These are phyloP conservation scores for Taenaris catops DNA, from an alignment of 2,888 invertebrate genomes.

Conservation along the genomic window DNA sequence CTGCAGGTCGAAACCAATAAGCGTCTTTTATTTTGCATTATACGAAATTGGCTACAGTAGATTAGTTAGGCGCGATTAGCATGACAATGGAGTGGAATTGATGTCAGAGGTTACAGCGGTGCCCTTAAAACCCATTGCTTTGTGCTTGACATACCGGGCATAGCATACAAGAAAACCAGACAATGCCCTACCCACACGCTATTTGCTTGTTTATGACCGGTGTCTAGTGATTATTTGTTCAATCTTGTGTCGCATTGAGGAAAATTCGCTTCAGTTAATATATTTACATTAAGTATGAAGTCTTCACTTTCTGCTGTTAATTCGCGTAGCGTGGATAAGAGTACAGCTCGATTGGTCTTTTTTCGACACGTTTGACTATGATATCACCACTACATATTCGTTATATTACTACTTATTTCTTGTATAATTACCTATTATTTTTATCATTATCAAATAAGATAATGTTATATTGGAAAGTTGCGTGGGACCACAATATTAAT, in stretches of 20 bases:
- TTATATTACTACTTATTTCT: no score
- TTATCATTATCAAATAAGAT: no score
- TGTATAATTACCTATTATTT: no score
- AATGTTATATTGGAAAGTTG: no score
- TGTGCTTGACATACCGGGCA: conserved; percentile 31
- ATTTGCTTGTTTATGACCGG: conserved; percentile 49
- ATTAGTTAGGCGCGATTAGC: conserved; percentile 51
- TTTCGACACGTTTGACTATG: no score
- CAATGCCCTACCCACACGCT: conserved; percentile 64
- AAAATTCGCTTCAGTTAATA: conserved; percentile 23
- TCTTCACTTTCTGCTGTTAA: background rate
- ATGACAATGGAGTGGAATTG: conserved; percentile 58
- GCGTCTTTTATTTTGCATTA: conserved; percentile 7
- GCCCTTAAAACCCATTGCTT: conserved; percentile 55
- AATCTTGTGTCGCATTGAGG: conserved; percentile 33
- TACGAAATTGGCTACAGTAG: conserved; percentile 28
- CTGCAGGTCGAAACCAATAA: background rate
- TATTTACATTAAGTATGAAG: conserved; percentile 3
- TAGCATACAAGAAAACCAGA: conserved; percentile 40
- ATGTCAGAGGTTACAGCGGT: conserved; percentile 60
- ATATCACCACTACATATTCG: no score
- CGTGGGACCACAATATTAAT: no score
- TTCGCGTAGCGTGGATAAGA: no score
- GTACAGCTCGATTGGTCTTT: no score
- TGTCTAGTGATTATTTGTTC: conserved; percentile 46